phyloP scores from a whole-genome alignment of 2,113 vertebrate genomes.

The Oreamnos americanus region DNA sequence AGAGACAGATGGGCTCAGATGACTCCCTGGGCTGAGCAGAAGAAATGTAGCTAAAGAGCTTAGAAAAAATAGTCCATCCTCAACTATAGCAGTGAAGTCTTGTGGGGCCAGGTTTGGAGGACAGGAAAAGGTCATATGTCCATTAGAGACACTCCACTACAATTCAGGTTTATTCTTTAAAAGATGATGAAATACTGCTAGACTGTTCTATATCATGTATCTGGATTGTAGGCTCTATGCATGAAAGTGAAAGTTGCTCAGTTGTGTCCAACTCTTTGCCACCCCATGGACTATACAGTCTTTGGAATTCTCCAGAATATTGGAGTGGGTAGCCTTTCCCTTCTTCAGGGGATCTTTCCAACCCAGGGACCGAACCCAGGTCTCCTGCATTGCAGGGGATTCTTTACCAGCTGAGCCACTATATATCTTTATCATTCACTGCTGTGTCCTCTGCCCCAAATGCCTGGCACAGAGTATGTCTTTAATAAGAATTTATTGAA shows the following conservation, averaged over 20 bases:
- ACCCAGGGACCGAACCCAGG: not conserved
- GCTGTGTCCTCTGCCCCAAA: not conserved
- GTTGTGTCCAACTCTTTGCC: too few species aligned
- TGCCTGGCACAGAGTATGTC: not conserved
- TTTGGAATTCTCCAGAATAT: not conserved
- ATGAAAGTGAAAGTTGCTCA: not conserved
- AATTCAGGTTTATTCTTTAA: not conserved
- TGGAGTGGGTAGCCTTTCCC: not conserved
- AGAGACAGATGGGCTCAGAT: not conserved
- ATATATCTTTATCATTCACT: not conserved
- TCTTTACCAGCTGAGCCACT: not conserved
- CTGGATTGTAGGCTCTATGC: not conserved
- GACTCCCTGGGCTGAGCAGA: not conserved
- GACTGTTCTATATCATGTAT: not conserved
- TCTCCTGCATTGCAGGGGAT: fast-evolving
- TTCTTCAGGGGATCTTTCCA: not conserved
- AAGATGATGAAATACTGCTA: not conserved
- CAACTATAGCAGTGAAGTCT: not conserved
- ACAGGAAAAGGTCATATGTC: not conserved
- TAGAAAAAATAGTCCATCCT: not conserved
- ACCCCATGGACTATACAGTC: not conserved
- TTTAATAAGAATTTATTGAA: not conserved
- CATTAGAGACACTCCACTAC: not conserved
- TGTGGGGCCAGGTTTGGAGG: not conserved
- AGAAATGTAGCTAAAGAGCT: not conserved